Evolutionary conservation across 1,140 invertebrate genomes (phyloP).

Genomic region (Lycorma delicatula): DNA sequence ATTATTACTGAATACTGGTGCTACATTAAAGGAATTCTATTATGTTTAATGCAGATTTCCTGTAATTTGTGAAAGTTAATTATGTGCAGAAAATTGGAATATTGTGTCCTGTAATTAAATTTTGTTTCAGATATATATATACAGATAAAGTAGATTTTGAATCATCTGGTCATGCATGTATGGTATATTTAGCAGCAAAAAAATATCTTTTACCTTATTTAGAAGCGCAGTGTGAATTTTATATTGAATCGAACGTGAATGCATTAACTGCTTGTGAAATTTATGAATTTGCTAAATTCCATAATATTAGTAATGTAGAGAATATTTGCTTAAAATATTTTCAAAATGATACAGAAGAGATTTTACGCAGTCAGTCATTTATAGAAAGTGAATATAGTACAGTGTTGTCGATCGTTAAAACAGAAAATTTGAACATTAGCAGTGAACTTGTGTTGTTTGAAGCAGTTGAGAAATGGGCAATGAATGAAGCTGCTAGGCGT

Average conservation of each 20-base stretch:
- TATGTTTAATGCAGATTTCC: too few species aligned
- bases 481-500: conserved; percentile 32
- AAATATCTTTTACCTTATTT: conserved; percentile 79
- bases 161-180: conserved; percentile 74
- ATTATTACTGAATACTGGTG: too few species aligned
- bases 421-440: conserved; percentile 58
- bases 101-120: conserved; percentile 41
- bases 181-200: conserved; percentile 77
- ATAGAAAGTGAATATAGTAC: conserved; percentile 64
- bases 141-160: conserved; percentile 66
- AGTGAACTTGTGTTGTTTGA: conserved; percentile 68
- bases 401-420: conserved; percentile 60
- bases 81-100: too few species aligned
- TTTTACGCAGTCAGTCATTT: conserved; percentile 63
- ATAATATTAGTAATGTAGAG: conserved; percentile 49
- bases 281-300: conserved; percentile 75
- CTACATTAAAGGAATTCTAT: too few species aligned
- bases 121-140: conserved; percentile 60
- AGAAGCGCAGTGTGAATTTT: conserved; percentile 69
- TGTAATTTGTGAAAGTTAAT: too few species aligned
- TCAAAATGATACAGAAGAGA: conserved; percentile 52
- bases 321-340: conserved; percentile 1
- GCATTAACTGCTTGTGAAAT: conserved; percentile 71
- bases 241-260: conserved; percentile 67
- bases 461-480: conserved; percentile 58